phyloP scores from a whole-genome alignment of 2,113 vertebrate genomes.

The Scophthalmus maximus region DNA sequence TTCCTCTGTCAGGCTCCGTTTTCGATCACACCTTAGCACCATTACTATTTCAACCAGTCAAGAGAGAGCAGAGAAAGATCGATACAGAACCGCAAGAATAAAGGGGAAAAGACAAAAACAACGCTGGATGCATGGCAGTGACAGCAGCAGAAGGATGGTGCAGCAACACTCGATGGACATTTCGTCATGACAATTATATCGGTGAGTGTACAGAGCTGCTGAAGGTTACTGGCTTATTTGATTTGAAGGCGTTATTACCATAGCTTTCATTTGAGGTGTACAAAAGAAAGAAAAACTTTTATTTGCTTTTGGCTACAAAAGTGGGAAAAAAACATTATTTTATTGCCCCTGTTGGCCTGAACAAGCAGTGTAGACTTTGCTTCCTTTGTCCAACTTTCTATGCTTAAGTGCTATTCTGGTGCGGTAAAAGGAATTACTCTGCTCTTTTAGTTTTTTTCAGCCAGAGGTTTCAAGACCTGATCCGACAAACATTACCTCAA shows the following conservation, averaged over 20 bases:
- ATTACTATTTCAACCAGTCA: constrained; percentile 41
- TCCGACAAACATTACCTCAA: constrained; percentile 12
- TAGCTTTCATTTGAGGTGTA: not conserved
- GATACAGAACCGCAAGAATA: not conserved
- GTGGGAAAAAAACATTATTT: not conserved
- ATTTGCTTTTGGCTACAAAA: not conserved
- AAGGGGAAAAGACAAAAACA: not conserved
- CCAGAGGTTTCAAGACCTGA: constrained; percentile 2
- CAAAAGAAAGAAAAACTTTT: not conserved
- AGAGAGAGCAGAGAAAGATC: constrained; percentile 7
- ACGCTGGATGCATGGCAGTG: constrained; percentile 1
- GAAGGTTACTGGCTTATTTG: not conserved
- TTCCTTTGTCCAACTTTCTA: constrained; percentile 6
- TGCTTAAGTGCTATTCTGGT: constrained; percentile 1
- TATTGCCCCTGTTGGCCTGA: not conserved
- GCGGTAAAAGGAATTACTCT: too few relatives aligned
- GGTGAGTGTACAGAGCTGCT: not conserved
- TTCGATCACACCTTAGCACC: constrained; percentile 3
- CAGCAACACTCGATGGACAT: not conserved
- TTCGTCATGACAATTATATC: too few relatives aligned
- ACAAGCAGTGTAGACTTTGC: not conserved
- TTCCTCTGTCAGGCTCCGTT: not conserved
- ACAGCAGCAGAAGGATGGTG: constrained; percentile 5
- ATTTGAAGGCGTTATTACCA: not conserved
- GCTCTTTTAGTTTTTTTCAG: constrained; percentile 10